Base-by-base conservation (phyloP, 2,888 invertebrate species). In the Clusia tigrina region DNA sequence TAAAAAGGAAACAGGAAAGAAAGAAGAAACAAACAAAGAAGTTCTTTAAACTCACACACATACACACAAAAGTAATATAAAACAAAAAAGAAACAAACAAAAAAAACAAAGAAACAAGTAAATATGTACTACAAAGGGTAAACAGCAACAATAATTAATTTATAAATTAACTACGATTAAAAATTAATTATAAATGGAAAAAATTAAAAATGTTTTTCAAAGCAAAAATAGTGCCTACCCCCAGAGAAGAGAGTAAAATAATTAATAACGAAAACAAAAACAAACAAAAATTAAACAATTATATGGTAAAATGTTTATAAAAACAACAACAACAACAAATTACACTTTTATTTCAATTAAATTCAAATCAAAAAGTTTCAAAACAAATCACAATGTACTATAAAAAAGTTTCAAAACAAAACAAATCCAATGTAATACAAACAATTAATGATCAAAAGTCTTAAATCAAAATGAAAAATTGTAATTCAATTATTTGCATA, bases 111-210 rank as follows among this genome's bases (percentile, higher is more conserved):
- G 10, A 59, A 60, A 52, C 24, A 23, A 42, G 24, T 48, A 60
- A 9, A 57, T 24, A 17, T 12, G 22, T 24, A 22, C 17, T 42
- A 22, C n/a, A 56, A 56, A 37, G 56, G 69, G 69, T 69, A 67
- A 69, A 65, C 54, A 58, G 67, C 62, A 71, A 70, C 71, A 69
- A 65, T 67, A 71, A 69, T 70, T 66, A 59, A 55, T 59, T 23
- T 48, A 63, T 58, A 32, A 38, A 57, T 15, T 52, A 22, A n/a
- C 25, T 12, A 25, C 24, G 59, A 59, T 62, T 58, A 58, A 63
- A 53, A 26, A 54, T 6, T 66, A 66, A 69, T 64, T 60, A 63
- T 64, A 60, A 57, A 32, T 26, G 61, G 60, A 65, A 17, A n/a
- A 42, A 42, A 42, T 10, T 10, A 42, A 42, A 42, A 6, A 32